Evolutionary conservation across 2,797 vertebrate species (phyloP).

Genomic region (Merluccius polli): DNA sequence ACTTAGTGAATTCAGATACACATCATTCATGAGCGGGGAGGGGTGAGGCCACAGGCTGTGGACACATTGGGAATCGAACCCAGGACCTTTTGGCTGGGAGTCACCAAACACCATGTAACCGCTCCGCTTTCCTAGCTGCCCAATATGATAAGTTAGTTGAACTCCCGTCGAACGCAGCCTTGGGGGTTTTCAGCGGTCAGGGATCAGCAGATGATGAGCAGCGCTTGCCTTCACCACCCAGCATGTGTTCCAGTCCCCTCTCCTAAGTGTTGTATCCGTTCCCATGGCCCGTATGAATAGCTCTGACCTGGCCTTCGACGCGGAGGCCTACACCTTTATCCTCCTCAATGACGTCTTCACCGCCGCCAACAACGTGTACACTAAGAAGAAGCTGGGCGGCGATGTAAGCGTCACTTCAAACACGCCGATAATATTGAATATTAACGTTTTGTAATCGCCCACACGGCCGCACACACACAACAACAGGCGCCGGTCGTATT

Average conservation of each 20-base stretch:
- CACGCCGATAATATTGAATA: too few relatives aligned
- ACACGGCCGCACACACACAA: too few relatives aligned
- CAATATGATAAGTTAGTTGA: neutral
- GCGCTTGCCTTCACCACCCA: too few relatives aligned
- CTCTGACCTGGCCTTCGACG: constrained; percentile 87
- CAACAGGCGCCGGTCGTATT: neutral
- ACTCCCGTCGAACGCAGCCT: neutral
- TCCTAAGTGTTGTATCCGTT: neutral
- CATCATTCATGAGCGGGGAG: too few relatives aligned
- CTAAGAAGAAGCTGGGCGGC: constrained; percentile 84
- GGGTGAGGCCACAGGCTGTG: too few relatives aligned
- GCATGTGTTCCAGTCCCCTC: neutral
- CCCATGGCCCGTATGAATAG: constrained; percentile 60
- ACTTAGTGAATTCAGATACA: too few relatives aligned
- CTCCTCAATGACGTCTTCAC: constrained; percentile 90
- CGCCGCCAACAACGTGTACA: constrained; percentile 86
- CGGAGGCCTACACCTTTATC: constrained; percentile 82
- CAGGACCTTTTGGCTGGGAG: neutral
- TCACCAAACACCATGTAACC: neutral
- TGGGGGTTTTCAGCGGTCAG: too few relatives aligned
- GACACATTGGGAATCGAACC: neutral
- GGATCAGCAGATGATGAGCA: too few relatives aligned
- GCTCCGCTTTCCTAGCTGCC: neutral
- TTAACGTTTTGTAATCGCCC: too few relatives aligned
- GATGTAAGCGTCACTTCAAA: constrained; percentile 72